Percentiles rank a stretch among this genome's conserved stretches.
These are phyloP conservation scores for Napeogenes sylphis DNA, from an alignment of 2,888 invertebrate genomes.

Conservation along the genomic window DNA sequence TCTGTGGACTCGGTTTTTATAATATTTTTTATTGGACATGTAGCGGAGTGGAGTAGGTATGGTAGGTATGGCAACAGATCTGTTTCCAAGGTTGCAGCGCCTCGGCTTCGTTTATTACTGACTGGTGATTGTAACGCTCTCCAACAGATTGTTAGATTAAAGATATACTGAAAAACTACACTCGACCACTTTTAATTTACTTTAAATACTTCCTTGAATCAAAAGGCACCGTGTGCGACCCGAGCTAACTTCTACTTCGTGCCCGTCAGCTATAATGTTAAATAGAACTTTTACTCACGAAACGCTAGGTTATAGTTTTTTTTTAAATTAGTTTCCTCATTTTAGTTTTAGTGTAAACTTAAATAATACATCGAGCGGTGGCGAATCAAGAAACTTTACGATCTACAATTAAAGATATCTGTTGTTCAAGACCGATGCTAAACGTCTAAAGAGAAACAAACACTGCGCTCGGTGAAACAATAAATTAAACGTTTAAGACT, in stretches of 20 bases:
- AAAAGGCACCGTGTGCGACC: constrained; percentile 44
- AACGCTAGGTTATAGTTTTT: constrained; percentile 49
- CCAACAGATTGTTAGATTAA: constrained; percentile 52
- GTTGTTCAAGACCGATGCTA: constrained; percentile 3
- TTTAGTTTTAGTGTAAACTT: constrained; percentile 38
- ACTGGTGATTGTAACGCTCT: constrained; percentile 49
- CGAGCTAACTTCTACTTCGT: constrained; percentile 59
- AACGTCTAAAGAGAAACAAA: constrained; percentile 32
- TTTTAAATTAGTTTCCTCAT: constrained; percentile 49
- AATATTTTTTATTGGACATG: constrained; percentile 54
- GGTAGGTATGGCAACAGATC: constrained; percentile 52
- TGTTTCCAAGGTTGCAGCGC: constrained; percentile 65
- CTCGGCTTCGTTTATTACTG: constrained; percentile 50
- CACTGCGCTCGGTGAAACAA: constrained; percentile 36
- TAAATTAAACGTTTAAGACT: constrained; percentile 59
- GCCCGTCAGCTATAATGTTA: constrained; percentile 59
- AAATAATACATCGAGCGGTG: constrained; percentile 35
- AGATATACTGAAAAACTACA: constrained; percentile 50
- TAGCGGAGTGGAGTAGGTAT: constrained; percentile 43
- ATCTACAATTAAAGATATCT: constrained; percentile 11
- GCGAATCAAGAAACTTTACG: constrained; percentile 34
- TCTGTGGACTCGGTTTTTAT: constrained; percentile 55
- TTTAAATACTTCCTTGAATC: constrained; percentile 63
- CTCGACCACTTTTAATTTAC: constrained; percentile 52
- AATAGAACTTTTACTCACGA: constrained; percentile 62